Conservation (phyloP, 1,140 invertebrate species). For the Drosophila seguyi region DNA sequence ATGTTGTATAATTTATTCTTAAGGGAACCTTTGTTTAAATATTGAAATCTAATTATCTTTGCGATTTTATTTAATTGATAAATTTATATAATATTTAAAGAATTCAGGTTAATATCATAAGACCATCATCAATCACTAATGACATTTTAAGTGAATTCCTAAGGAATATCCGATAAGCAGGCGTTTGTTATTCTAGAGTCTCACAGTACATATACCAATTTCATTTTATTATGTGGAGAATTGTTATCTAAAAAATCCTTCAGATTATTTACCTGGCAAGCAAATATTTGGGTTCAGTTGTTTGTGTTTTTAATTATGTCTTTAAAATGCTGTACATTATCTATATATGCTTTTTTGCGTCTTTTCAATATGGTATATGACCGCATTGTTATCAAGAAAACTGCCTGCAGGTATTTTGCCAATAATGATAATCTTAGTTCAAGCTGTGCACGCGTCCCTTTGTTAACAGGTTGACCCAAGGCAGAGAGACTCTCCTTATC, state of each 20-base stretch:
- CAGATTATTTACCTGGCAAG: not conserved
- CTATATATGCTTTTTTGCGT: not conserved
- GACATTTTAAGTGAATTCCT: not conserved
- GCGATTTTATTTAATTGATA: no score
- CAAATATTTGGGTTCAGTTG: not conserved
- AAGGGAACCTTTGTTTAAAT: not conserved
- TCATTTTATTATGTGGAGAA: not conserved
- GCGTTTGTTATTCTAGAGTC: not conserved
- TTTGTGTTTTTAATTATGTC: not conserved
- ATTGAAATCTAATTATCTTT: no score
- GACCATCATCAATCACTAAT: not conserved
- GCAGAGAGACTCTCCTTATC: conserved; percentile 15
- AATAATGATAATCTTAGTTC: not conserved
- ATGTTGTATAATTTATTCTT: not conserved
- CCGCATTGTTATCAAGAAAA: not conserved
- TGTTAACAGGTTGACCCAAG: not conserved
- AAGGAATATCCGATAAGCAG: not conserved
- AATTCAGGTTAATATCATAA: not conserved
- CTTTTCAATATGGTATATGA: not conserved
- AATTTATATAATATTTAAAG: not conserved
- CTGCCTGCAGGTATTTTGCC: not conserved
- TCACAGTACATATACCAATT: not conserved
- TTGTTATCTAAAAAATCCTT: not conserved
- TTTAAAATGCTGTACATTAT: not conserved
- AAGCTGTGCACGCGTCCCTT: conserved; percentile 2